Base-by-base conservation (phyloP, 2,888 invertebrate genomes). In the Minunthozetes semirufus region DNA sequence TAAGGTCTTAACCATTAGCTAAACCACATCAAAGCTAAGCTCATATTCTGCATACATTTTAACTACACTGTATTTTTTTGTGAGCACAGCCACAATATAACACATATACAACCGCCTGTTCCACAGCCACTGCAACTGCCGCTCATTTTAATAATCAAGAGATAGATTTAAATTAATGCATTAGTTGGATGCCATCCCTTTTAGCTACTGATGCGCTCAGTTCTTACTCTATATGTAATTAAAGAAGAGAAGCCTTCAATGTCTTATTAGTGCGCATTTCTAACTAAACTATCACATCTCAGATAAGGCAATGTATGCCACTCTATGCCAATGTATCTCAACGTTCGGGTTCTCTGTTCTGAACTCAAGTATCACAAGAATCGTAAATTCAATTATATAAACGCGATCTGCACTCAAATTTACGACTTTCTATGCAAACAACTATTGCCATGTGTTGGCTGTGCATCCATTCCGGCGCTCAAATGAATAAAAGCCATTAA, bases 351-450 rank as follows among this genome's bases (percentile, higher is more conserved):
- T 27, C 27, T 61, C 19, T 61, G 15, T 27, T 61, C 61, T 61
- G 15, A 61, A 61, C 25, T 61, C 25, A 22, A 25, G 61, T 61
- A 61, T 61, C 61, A 61, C 61, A 61, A 25, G 61, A 61, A 27
- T 61, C 27, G 25, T 27, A 61, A 61, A 61, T 61, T 61, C 61
- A 61, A 61, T 61, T 61, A 61, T 61, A 61, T 61, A 61, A 61
- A 61, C 61, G 61, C 61, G 61, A 61, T 25, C 27, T 61, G 61
- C 61, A 61, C 61, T 61, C 61, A 61, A 61, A 61, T 61, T 61
- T 61, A 61, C 22, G 61, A 61, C 61, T 61, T 61, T 61, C 22
- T 61, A 61, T 61, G 61, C 61, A 61, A 61, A 61, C 27, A 22
- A 61, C 27, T 17, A 61, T 61, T 25, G 27, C 27, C 27, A 17